These are phyloP conservation scores for Eidolon helvum DNA, from an alignment of 2,113 vertebrate species.

Conservation along the genomic window DNA sequence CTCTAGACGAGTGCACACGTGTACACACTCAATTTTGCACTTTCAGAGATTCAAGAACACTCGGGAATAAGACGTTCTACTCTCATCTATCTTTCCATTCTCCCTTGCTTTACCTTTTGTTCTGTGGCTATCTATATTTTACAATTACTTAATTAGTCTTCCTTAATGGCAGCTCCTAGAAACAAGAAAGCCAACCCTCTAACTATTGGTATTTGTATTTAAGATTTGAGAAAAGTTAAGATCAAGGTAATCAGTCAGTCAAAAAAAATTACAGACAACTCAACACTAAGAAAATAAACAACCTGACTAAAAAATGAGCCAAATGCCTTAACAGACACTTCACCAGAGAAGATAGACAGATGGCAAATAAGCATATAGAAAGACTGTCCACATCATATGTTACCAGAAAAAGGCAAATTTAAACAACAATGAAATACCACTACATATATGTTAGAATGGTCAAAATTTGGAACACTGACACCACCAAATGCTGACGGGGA, in stretches of 20 bases:
- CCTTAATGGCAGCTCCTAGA: neutral
- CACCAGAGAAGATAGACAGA: neutral
- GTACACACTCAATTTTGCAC: neutral
- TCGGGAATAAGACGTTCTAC: neutral
- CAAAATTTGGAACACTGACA: neutral
- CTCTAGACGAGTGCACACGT: neutral
- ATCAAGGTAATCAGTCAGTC: neutral
- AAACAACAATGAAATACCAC: neutral
- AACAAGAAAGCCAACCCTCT: constrained; percentile 9
- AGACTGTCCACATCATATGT: neutral
- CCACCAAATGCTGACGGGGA: neutral
- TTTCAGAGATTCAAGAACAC: neutral
- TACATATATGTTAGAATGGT: neutral
- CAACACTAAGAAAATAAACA: neutral
- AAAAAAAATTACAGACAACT: neutral
- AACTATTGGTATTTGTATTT: neutral
- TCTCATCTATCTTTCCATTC: neutral
- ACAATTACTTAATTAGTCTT: neutral
- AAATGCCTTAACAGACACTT: neutral
- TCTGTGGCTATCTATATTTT: neutral
- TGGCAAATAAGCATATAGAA: neutral
- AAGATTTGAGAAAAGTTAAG: constrained; percentile 35
- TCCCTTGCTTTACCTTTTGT: neutral
- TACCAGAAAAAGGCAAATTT: neutral
- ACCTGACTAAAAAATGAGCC: neutral